Evolutionary conservation across 2,888 invertebrate species (phyloP), one percentile per base, ranked within the genome.

Genomic region (Pedicia rivosa): DNA sequence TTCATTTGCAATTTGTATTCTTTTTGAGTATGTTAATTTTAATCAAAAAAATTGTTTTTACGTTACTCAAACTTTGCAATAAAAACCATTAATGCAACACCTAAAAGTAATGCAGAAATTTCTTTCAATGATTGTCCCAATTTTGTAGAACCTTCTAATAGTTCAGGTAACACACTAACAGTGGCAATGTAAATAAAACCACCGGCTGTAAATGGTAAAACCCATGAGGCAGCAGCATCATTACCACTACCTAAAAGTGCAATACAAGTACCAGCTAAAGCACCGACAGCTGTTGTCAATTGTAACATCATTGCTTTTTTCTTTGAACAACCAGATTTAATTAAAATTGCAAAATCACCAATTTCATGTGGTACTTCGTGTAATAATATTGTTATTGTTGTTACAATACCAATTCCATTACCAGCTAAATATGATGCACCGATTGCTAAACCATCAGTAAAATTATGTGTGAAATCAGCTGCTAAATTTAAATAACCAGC

Each of bases 171-270:
- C 15, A 99, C 92, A 43, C 95, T 95, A 0, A 99, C 98, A 13
- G 97, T 90, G 14, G 98, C 98, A 50, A 99, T 97, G 59, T 99
- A 99, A 57, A 99, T 98, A 57, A 99, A 99, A n/a, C 98, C 94
- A 44, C 91, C 95, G 29, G 95, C 95, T 16, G 95, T 97, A 50
- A 99, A 97, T 10, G 98, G 97, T 39, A 99, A 65, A 37, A 98
- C 84, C 74, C 94, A 88, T 5, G 78, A 72, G 8, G 82, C 77
- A 2, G 86, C 79, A 40, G 76, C 76, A 54, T 68, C 66, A 48
- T 66, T 58, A 25, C 67, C 66, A 36, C 87, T 88, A 53, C 87
- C 82, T 5, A 86, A 72, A 20, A 97, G 68, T 16, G 94, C 91
- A 46, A 87, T 63, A n/a, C 82, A 66, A 27, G 92, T 95, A 45